phyloP scores from a whole-genome alignment of 35 echinoderm and acorn worm genomes.

The Ptychodera flava region DNA sequence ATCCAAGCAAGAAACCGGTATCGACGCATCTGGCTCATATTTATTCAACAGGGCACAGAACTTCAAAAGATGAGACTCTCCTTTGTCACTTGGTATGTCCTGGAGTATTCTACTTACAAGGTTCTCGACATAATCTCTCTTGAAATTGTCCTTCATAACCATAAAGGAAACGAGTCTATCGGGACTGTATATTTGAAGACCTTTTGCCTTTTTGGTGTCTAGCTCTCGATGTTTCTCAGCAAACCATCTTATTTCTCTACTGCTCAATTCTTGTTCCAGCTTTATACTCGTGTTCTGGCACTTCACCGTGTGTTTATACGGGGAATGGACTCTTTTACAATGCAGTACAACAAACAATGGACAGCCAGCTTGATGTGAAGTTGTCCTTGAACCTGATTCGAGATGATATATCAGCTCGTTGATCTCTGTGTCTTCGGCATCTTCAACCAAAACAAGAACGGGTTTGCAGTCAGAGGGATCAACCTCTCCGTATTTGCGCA shows the following conservation, averaged over 20 bases:
- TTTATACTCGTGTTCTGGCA: background rate
- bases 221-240: conserved; percentile 34
- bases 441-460: conserved; percentile 3
- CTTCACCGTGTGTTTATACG: background rate
- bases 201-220: conserved; percentile 16
- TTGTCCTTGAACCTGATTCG: conserved; percentile 4
- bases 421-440: no score
- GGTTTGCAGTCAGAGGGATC: background rate
- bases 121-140: no score
- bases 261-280: conserved; percentile 22
- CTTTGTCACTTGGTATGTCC: no score
- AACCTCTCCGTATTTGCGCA: conserved; percentile 20
- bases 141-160: conserved; percentile 81
- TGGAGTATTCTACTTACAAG: no score
- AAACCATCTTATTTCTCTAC: conserved; percentile 26
- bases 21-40: conserved; percentile 19
- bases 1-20: conserved; percentile 46
- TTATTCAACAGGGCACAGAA: no score
- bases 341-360: conserved; percentile 25
- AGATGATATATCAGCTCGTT: conserved; percentile 25
- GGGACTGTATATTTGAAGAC: conserved; percentile 18
- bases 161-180: conserved; percentile 50
- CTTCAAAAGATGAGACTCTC: no score
- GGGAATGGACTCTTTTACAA: conserved; percentile 8
- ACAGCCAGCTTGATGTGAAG: conserved; percentile 20